Evolutionary conservation across 2,888 invertebrate species (phyloP), one percentile per base, ranked within the genome.

Genomic region (Lasioglossum calceatum): DNA sequence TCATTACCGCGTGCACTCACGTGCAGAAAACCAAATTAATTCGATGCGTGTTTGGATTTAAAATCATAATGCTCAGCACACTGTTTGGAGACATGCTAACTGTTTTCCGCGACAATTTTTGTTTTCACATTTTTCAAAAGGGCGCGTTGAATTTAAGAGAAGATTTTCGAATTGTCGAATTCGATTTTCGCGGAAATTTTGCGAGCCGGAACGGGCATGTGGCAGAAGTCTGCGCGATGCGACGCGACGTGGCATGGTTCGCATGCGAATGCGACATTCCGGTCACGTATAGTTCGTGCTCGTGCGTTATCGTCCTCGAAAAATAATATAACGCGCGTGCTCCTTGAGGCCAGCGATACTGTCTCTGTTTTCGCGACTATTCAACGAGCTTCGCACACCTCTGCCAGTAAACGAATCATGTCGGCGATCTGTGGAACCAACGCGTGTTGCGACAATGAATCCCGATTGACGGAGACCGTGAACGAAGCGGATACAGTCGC

Each of bases 221-320:
- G 64, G 14, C 32, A 3, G 7, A 16, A 16, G 16, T 16, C 32
- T 16, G 64, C 14, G 27, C 32, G 32, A 7, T 64, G 2, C 5
- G 64, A 64, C 32, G n/a, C 64, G 64, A 64, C 64, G 58, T 32
- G 64, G 64, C 64, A 27, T 14, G 64, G 16, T 16, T 16, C 16
- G 32, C 44, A 16, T 47, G 16, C 36, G 50, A 16, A 10, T 0
- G 72, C 58, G 27, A 23, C 76, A 84, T 67, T 67, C 67, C 61
- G 50, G 71, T 44, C 27, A 32, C 70, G 77, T 61, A 58, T 76
- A 76, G 61, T 12, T 36, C 54, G 72, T 79, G 78, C 64, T 67
- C 83, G 90, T 90, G 91, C 85, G 86, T 91, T 91, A 91, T 90
- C 90, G 82, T 78, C 61, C 77, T 78, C 79, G 81, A 72, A 85